Percentiles rank a stretch among this genome's conserved stretches.
phyloP scores from a whole-genome alignment of 2,797 vertebrate genomes.

The Masticophis lateralis region DNA sequence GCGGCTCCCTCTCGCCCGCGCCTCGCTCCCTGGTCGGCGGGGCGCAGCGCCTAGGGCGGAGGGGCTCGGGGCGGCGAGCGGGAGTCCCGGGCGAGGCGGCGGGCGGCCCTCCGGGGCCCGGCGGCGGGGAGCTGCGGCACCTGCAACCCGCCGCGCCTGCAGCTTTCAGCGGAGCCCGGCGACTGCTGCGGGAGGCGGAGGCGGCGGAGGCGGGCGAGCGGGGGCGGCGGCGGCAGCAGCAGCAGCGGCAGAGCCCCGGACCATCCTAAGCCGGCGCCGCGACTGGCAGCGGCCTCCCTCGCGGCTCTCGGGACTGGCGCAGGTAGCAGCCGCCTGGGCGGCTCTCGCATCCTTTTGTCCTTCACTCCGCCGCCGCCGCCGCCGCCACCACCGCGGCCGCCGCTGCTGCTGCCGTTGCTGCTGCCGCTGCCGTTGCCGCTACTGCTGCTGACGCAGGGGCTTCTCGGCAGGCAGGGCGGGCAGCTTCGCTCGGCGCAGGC shows the following conservation, averaged over 20 bases:
- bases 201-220: slow-evolving; percentile 47
- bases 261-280: background rate
- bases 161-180: slow-evolving; percentile 70
- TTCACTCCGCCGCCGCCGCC: slow-evolving; percentile 77
- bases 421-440: background rate
- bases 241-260: slow-evolving; percentile 35
- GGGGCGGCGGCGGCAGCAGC: slow-evolving; percentile 31
- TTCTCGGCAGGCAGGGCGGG: slow-evolving; percentile 78
- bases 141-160: slow-evolving; percentile 53
- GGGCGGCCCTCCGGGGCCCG: slow-evolving; percentile 42
- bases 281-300: slow-evolving; percentile 35
- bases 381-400: background rate
- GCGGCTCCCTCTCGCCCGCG: background rate
- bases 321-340: slow-evolving; percentile 75
- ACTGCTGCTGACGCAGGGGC: slow-evolving; percentile 88
- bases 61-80: slow-evolving; percentile 34
- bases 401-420: slow-evolving; percentile 59
- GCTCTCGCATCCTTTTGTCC: slow-evolving; percentile 96
- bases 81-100: background rate
- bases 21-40: slow-evolving; percentile 50
- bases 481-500: background rate
- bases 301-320: slow-evolving; percentile 67
- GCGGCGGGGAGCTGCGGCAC: slow-evolving; percentile 76
- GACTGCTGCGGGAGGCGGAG: slow-evolving; percentile 44
- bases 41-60: background rate